phyloP scores from a whole-genome alignment of 1,140 invertebrate genomes.

The Asbolus verrucosus region DNA sequence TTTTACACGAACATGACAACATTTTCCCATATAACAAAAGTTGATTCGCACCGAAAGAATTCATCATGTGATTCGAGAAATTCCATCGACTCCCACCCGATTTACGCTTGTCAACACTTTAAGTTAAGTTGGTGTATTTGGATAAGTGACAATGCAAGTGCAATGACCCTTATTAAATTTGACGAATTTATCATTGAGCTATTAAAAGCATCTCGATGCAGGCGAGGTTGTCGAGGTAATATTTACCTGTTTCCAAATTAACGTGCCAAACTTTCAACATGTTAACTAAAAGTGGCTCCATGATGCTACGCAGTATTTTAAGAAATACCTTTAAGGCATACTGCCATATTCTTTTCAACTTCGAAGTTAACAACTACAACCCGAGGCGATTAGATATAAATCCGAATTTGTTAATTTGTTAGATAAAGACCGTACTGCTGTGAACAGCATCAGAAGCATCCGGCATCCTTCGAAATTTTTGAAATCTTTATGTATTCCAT shows the following conservation, averaged over 20 bases:
- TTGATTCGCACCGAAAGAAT: slow-evolving; percentile 28
- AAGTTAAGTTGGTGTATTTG: background rate
- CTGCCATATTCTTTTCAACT: background rate
- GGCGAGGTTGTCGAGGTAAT: background rate
- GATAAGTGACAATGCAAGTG: slow-evolving; percentile 37
- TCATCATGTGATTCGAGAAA: slow-evolving; percentile 23
- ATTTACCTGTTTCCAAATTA: slow-evolving; percentile 29
- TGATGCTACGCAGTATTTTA: slow-evolving; percentile 19
- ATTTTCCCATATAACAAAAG: slow-evolving; percentile 18
- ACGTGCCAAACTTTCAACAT: slow-evolving; percentile 14
- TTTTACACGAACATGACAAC: slow-evolving; percentile 36
- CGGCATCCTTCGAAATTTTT: too few species aligned
- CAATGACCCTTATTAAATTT: slow-evolving; percentile 37
- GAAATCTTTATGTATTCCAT: too few species aligned
- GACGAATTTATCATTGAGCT: background rate
- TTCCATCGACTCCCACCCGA: too few species aligned
- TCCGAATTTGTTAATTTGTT: slow-evolving; percentile 12
- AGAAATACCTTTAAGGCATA: slow-evolving; percentile 27
- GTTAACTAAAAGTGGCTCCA: slow-evolving; percentile 19
- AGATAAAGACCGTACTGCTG: too few species aligned
- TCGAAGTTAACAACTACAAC: slow-evolving; percentile 6
- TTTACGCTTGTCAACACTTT: background rate
- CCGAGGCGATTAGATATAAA: background rate
- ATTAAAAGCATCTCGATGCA: background rate
- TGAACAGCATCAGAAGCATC: too few species aligned